Percentiles rank a stretch among this genome's conserved stretches.
Evolutionary conservation across 2,113 vertebrate genomes (phyloP).

Genomic region (Rhodinocichla rosea): DNA sequence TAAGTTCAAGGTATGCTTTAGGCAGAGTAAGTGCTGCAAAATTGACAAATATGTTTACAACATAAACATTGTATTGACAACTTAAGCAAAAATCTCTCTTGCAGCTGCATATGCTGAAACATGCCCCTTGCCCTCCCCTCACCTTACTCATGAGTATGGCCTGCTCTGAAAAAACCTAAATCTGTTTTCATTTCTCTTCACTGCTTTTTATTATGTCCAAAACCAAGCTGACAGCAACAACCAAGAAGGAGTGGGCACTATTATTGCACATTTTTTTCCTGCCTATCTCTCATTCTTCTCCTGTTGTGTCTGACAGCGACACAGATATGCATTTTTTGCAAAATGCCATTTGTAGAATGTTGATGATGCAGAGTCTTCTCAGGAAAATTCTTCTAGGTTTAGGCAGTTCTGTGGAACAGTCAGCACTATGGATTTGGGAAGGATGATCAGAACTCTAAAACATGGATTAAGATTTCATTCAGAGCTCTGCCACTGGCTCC

Average conservation of each 20-base stretch:
- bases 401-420: not conserved
- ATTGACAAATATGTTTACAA: conserved; percentile 23
- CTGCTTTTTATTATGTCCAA: not conserved
- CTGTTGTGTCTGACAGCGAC: not conserved
- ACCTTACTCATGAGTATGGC: not conserved
- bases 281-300: not conserved
- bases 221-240: not conserved
- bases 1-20: not conserved
- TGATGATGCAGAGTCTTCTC: not conserved
- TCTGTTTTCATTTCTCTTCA: not conserved
- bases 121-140: not conserved
- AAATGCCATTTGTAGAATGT: not conserved
- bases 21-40: not conserved
- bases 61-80: conserved; percentile 5
- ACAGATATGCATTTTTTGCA: not conserved
- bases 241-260: not conserved
- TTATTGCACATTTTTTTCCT: not conserved
- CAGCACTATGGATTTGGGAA: not conserved
- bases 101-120: not conserved
- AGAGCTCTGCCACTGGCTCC: not conserved
- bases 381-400: not conserved
- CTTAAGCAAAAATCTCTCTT: not conserved
- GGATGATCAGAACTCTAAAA: not conserved
- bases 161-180: not conserved
- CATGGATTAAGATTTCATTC: not conserved